Percentiles rank a stretch among this genome's conserved stretches.
Conservation (phyloP, 2,888 invertebrate genomes). For the Mesoligia furuncula region DNA sequence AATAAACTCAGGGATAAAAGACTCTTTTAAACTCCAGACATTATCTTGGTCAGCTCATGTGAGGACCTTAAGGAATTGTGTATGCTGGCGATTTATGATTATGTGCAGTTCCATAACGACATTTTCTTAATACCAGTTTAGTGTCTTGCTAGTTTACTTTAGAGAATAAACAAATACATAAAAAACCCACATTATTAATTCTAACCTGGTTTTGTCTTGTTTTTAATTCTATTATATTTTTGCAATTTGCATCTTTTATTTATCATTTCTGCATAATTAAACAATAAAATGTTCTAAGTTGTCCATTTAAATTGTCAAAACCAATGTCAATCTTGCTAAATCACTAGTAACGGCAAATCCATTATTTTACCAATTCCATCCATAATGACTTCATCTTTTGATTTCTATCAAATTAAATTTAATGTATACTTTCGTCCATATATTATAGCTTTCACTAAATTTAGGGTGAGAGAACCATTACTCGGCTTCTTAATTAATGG, state of each 20-base stretch:
- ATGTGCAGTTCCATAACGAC: background rate
- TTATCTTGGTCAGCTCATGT: background rate
- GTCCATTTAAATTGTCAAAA: constrained; percentile 4
- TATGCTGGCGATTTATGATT: background rate
- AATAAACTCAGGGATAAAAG: background rate
- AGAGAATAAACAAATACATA: background rate
- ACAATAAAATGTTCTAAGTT: constrained; percentile 20
- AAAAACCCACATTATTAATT: background rate
- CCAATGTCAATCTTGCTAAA: constrained; percentile 8
- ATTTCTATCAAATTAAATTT: constrained; percentile 50
- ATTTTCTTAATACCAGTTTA: background rate
- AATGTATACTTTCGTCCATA: constrained; percentile 52
- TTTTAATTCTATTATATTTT: background rate
- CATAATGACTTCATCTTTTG: constrained; percentile 54
- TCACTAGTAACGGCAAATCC: constrained; percentile 15
- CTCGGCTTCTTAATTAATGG: constrained; percentile 43
- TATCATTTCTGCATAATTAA: constrained; percentile 29
- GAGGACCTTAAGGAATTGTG: background rate
- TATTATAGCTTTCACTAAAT: constrained; percentile 58
- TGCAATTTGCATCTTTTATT: constrained; percentile 13
- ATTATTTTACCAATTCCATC: constrained; percentile 28
- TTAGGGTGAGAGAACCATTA: constrained; percentile 58
- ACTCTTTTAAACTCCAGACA: background rate
- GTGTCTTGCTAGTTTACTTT: background rate
- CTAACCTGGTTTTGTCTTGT: background rate